Conservation (phyloP, 1,140 invertebrate genomes). For the Episyrphus balteatus region DNA sequence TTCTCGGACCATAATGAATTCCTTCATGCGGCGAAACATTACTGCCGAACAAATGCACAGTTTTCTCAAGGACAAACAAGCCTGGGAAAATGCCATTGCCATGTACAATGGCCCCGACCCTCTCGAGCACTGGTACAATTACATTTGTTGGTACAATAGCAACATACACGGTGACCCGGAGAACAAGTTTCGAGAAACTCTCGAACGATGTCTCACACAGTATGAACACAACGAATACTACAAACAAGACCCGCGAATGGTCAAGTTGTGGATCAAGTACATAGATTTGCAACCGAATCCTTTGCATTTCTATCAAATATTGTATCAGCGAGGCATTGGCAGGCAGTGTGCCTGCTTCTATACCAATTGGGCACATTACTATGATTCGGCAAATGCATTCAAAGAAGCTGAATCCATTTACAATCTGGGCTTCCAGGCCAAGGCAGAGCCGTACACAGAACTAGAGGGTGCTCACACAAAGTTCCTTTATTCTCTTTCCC, state of each 20-base stretch:
- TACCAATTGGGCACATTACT: constrained; percentile 68
- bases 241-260: constrained; percentile 70
- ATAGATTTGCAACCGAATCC: constrained; percentile 67
- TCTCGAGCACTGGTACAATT: constrained; percentile 76
- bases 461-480: constrained; percentile 58
- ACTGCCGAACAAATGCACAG: constrained; percentile 26
- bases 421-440: constrained; percentile 51
- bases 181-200: constrained; percentile 57
- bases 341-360: constrained; percentile 64
- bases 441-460: constrained; percentile 61
- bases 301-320: constrained; percentile 62
- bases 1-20: constrained; percentile 4
- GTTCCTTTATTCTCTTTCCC: constrained; percentile 49
- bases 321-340: constrained; percentile 60
- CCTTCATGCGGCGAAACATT: constrained; percentile 3
- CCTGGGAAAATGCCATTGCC: constrained; percentile 70
- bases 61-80: constrained; percentile 35
- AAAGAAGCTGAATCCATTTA: constrained; percentile 66
- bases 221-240: constrained; percentile 75
- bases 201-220: constrained; percentile 66
- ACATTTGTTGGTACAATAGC: constrained; percentile 84
- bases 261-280: constrained; percentile 83
- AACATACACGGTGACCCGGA: constrained; percentile 76
- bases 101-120: constrained; percentile 78
- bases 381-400: constrained; percentile 61